Evolutionary conservation across 92 coral and sea anemone genomes (phyloP).

Genomic region (Chrysogorgia sp.): DNA sequence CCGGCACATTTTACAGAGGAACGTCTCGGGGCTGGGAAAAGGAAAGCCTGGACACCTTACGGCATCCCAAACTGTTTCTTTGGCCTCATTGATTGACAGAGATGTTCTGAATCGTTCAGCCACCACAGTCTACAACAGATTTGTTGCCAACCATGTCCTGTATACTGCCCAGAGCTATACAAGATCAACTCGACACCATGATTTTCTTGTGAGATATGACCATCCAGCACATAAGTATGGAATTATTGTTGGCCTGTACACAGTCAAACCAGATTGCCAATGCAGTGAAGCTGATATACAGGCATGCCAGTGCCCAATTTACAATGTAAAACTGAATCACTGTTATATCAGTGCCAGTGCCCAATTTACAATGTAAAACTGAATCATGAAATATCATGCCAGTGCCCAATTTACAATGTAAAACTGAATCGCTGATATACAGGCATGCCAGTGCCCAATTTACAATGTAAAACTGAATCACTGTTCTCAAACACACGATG

Average conservation of each 20-base stretch:
- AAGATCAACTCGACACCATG: slow-evolving; percentile 20
- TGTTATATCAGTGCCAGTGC: no score
- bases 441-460: slow-evolving; percentile 13
- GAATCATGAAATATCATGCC: no score
- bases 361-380: not conserved
- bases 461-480: slow-evolving; percentile 3
- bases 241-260: slow-evolving; percentile 16
- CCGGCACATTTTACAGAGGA: not conserved
- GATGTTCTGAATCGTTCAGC: slow-evolving; percentile 21
- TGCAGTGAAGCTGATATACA: slow-evolving; percentile 27
- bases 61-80: slow-evolving; percentile 18
- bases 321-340: not conserved
- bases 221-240: slow-evolving; percentile 3
- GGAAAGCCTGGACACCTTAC: slow-evolving; percentile 14
- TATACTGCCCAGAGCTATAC: slow-evolving; percentile 28
- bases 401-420: slow-evolving; percentile 1
- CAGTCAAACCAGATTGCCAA: slow-evolving; percentile 23
- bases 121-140: slow-evolving; percentile 10
- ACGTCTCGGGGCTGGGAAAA: slow-evolving; percentile 15
- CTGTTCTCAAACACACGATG: slow-evolving; percentile 7
- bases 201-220: not conserved
- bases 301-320: not conserved
- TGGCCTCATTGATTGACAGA: slow-evolving; percentile 10
- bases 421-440: no score
- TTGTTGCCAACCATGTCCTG: slow-evolving; percentile 25